Base-by-base conservation (phyloP, 2,797 vertebrate species). In the Micropoecilia bifurca region DNA sequence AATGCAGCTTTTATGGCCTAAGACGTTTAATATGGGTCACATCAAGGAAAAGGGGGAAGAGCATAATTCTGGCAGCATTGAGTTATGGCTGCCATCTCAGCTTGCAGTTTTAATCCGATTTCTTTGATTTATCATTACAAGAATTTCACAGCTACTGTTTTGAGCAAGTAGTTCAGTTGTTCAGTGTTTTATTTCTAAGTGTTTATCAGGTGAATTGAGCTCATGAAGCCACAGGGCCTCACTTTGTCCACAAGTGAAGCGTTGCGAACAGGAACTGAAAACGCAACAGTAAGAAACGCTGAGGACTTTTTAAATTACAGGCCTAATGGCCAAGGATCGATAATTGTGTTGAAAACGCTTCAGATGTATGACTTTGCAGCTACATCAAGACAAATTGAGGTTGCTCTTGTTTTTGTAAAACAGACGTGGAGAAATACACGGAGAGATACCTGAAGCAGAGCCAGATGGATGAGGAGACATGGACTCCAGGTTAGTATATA, bases 401-500 rank as follows among this genome's bases (percentile, higher is more conserved):
- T 47, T 80, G 30, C 22, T 85, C 28, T 72, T 88, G 39, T 91
- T 90, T 82, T 25, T 33, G 39, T 86, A 6, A 79, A 80, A 87
- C 84, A 96, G 96, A 92, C 41, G 95, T 97, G 79, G 95, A 96
- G 84, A 85, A 93, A 81, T 96, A 97, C 89, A 93, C 95, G 0
- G 91, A 96, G 77, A 93, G 94, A 85, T 97, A 96, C 83, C 69
- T 90, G 74, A 94, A 87, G 83, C 89, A 91, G 76, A 85, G 39
- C 0, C 82, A 88, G 47, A 48, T 91, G 7, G 78, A 91, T 0
- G 86, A 92, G 66, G 88, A 91, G 1, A 83, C 92, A 9, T 96
- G 96, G 96, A 96, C 91, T 82, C 96, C 96, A 94, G 96, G 96
- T 96, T 92, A 3, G 4, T 80, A 6, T 6, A 71, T 1, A 14